Percentiles rank a stretch among this genome's conserved stretches.
These are phyloP conservation scores for Lycophotia porphyrea DNA, from an alignment of 2,888 invertebrate genomes.

Conservation along the genomic window DNA sequence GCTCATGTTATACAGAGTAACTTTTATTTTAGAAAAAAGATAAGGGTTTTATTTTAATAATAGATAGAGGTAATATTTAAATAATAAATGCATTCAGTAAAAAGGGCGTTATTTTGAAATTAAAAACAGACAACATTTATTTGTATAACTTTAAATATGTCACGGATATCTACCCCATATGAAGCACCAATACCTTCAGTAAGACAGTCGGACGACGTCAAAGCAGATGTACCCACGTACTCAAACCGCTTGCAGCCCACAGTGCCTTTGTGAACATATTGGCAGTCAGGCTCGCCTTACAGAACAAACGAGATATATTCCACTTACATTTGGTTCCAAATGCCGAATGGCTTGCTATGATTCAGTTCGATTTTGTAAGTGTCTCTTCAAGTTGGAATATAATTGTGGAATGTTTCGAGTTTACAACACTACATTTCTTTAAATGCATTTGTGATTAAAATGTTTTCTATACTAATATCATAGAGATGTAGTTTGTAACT, in stretches of 20 bases:
- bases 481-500: too few relatives aligned
- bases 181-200: not conserved
- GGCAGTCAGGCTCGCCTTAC: not conserved
- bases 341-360: not conserved
- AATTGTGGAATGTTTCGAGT: not conserved
- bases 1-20: too few relatives aligned
- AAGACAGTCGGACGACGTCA: not conserved
- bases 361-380: not conserved
- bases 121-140: not conserved
- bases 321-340: slow-evolving; percentile 2
- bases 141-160: not conserved
- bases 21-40: too few relatives aligned
- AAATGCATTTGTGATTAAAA: not conserved
- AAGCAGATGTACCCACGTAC: not conserved
- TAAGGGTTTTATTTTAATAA: too few relatives aligned
- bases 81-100: not conserved
- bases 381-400: not conserved
- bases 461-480: not conserved
- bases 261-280: slow-evolving; percentile 9
- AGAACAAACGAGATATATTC: slow-evolving; percentile 7
- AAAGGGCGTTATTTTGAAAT: not conserved
- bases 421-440: not conserved
- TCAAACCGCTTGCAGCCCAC: slow-evolving; percentile 3
- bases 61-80: too few relatives aligned
- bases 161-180: not conserved